Conservation (phyloP, 2,797 vertebrate species). For the Hydrophis major region DNA sequence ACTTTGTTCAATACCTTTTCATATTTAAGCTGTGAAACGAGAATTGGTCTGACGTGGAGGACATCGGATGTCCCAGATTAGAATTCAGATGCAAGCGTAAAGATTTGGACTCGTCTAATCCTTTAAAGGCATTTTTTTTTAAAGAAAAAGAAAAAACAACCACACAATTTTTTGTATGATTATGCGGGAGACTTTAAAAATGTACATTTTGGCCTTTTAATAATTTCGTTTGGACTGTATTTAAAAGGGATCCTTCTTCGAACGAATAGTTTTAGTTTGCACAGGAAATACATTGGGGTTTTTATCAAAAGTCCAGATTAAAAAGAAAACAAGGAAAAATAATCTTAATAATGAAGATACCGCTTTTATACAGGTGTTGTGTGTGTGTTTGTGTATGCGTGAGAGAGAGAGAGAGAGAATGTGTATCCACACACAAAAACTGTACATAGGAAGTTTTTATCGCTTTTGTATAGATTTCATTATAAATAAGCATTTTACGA, state of each 20-base stretch:
- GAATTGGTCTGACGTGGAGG: conserved; percentile 45
- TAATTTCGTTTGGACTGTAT: conserved; percentile 8
- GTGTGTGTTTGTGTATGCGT: background rate
- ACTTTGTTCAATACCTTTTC: conserved; percentile 32
- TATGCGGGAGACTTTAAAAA: conserved; percentile 33
- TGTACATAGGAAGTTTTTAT: conserved; percentile 78
- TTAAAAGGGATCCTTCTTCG: background rate
- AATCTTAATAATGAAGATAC: conserved; percentile 26
- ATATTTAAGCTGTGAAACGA: conserved; percentile 36
- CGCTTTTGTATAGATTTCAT: conserved; percentile 78
- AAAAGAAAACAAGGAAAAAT: conserved; percentile 24
- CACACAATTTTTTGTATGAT: conserved; percentile 15
- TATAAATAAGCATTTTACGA: conserved; percentile 78
- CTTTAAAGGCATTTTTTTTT: conserved; percentile 44
- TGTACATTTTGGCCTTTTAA: background rate
- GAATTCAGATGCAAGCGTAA: conserved; percentile 56
- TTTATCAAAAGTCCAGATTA: conserved; percentile 58
- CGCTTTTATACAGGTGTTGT: conserved; percentile 41
- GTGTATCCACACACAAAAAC: conserved; percentile 8
- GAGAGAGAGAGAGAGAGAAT: background rate
- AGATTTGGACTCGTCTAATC: conserved; percentile 53
- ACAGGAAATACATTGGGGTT: conserved; percentile 56
- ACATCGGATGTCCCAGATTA: conserved; percentile 49
- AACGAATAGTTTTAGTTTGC: conserved; percentile 66
- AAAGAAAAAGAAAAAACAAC: background rate